These are phyloP conservation scores for Coracias cyanogaster DNA, from an alignment of 2,797 vertebrate genomes.

Conservation along the genomic window DNA sequence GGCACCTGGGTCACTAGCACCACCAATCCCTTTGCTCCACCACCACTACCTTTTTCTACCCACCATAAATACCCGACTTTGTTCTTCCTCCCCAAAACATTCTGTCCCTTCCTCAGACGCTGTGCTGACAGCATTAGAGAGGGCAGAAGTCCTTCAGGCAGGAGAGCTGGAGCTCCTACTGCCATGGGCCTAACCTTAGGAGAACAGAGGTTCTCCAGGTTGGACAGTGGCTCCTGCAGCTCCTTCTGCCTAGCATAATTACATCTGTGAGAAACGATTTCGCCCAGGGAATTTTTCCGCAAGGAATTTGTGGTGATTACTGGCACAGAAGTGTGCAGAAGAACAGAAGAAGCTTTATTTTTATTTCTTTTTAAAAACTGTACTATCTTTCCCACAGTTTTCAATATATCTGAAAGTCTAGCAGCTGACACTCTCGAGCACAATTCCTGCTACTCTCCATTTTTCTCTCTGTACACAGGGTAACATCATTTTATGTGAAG, in stretches of 20 bases:
- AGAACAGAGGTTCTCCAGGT: not conserved
- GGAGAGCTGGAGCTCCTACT: not conserved
- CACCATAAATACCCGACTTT: not conserved
- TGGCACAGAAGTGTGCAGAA: not conserved
- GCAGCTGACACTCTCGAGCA: not conserved
- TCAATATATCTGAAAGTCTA: not conserved
- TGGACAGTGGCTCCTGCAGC: not conserved
- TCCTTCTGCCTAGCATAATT: not conserved
- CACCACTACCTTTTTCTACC: not conserved
- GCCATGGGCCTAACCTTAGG: not conserved
- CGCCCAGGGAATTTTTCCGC: not conserved
- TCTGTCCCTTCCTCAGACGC: fast-evolving
- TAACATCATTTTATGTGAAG: fast-evolving
- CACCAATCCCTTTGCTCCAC: not conserved
- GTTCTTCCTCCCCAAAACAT: not conserved
- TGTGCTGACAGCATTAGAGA: not conserved
- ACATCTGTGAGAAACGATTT: not conserved
- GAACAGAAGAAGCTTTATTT: not conserved
- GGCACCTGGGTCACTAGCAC: too few relatives aligned
- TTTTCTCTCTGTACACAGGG: not conserved
- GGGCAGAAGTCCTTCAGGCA: not conserved
- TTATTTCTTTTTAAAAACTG: fast-evolving
- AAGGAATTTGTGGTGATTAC: not conserved
- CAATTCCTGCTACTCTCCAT: not conserved
- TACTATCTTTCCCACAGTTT: not conserved